A percentile compares a stretch with the other conserved stretches of the same genome.
phyloP scores from a whole-genome alignment of 2,797 vertebrate genomes.

The Cryptoprocta ferox region DNA sequence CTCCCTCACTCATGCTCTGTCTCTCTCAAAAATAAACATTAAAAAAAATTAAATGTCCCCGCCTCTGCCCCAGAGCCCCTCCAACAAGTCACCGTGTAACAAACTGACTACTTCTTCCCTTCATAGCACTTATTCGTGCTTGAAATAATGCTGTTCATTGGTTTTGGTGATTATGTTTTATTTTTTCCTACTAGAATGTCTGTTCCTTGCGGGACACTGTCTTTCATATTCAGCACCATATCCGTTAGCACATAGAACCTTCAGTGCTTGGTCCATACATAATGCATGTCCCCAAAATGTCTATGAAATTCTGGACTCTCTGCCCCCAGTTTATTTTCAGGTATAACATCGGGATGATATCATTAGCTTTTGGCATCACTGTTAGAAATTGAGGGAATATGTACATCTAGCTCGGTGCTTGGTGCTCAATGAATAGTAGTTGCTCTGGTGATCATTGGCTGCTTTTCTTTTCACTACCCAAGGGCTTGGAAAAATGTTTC shows the following conservation, averaged over 20 bases:
- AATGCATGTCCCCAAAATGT: neutral
- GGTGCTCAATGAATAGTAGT: neutral
- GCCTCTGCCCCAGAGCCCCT: neutral
- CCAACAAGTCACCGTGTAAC: neutral
- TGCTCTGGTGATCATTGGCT: neutral
- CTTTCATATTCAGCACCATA: neutral
- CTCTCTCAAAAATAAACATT: too few species aligned
- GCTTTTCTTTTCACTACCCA: slow-evolving; percentile 43
- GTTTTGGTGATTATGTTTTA: neutral
- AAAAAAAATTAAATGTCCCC: neutral
- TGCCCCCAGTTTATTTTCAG: neutral
- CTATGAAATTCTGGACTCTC: neutral
- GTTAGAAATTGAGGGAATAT: neutral
- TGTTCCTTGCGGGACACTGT: neutral
- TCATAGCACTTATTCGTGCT: neutral
- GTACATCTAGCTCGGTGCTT: fast-evolving
- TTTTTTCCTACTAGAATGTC: neutral
- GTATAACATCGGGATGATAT: neutral
- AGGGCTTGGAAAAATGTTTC: slow-evolving; percentile 43
- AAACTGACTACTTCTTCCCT: neutral
- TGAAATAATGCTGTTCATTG: neutral
- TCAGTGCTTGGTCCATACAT: neutral
- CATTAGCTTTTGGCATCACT: neutral
- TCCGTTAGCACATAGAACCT: neutral
- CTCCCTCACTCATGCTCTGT: too few species aligned